Conservation (phyloP, 2,797 vertebrate species). For the Pempheris klunzingeri region DNA sequence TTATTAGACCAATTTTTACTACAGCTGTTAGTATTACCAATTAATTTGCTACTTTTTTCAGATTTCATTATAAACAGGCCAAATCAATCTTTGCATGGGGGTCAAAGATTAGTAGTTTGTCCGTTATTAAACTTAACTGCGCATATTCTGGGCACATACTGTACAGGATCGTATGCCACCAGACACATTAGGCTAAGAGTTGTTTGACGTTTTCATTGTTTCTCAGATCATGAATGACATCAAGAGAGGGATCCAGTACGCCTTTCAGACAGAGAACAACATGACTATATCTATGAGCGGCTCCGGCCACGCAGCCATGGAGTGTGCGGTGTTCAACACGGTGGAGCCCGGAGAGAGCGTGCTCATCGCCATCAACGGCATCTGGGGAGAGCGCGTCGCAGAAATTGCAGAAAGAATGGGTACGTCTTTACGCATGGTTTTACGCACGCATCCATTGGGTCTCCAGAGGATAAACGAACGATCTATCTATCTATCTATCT, state of each 20-base stretch:
- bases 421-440: constrained; percentile 73
- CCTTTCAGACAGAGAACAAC: constrained; percentile 93
- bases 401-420: constrained; percentile 92
- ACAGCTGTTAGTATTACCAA: background rate
- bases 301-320: constrained; percentile 94
- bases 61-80: background rate
- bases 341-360: constrained; percentile 90
- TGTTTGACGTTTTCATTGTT: background rate
- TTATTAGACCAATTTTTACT: background rate
- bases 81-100: background rate
- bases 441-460: constrained; percentile 13
- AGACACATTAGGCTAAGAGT: background rate
- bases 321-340: constrained; percentile 91
- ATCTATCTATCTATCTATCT: background rate
- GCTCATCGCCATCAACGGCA: constrained; percentile 90
- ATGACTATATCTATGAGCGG: constrained; percentile 93
- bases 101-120: background rate
- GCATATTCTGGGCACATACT: too few relatives aligned
- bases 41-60: background rate
- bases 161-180: too few relatives aligned
- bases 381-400: constrained; percentile 94
- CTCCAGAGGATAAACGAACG: background rate
- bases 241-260: constrained; percentile 93
- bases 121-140: constrained; percentile 34
- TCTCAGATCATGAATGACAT: constrained; percentile 96